phyloP scores from a whole-genome alignment of 2,888 invertebrate species.

The Camponotus fellah region DNA sequence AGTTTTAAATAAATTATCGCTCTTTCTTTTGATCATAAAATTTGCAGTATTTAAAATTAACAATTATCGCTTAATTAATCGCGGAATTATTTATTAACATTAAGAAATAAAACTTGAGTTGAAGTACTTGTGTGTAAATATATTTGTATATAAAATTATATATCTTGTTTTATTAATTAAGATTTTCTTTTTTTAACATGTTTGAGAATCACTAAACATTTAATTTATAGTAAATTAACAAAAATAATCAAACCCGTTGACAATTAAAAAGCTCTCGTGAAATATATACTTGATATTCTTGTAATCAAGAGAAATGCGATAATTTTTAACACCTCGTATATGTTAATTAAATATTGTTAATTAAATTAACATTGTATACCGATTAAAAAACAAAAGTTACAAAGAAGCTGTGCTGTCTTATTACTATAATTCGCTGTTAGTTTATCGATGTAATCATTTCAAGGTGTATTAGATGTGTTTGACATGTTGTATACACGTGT shows the following conservation, averaged over 20 bases:
- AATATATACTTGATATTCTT: slow-evolving; percentile 6
- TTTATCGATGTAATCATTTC: slow-evolving; percentile 14
- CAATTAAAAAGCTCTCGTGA: neutral
- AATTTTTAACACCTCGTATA: slow-evolving; percentile 5
- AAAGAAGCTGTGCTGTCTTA: neutral
- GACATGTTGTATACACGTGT: neutral
- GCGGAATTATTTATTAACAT: neutral
- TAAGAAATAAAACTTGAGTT: neutral
- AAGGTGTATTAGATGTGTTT: neutral
- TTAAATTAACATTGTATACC: slow-evolving; percentile 21
- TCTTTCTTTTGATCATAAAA: neutral
- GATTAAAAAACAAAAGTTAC: neutral
- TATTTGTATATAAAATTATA: neutral
- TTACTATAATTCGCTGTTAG: neutral
- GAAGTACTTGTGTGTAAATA: neutral
- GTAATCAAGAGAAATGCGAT: slow-evolving; percentile 6
- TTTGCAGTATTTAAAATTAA: neutral
- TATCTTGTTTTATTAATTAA: neutral
- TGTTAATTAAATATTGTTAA: slow-evolving; percentile 19
- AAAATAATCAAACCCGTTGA: neutral
- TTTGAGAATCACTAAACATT: neutral
- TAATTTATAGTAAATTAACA: neutral
- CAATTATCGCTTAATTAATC: neutral
- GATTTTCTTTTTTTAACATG: neutral
- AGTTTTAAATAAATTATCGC: slow-evolving; percentile 4